Evolutionary conservation across 1,140 invertebrate species (phyloP), one percentile per base, ranked within the genome.

Genomic region (Hesperophylax magnus): DNA sequence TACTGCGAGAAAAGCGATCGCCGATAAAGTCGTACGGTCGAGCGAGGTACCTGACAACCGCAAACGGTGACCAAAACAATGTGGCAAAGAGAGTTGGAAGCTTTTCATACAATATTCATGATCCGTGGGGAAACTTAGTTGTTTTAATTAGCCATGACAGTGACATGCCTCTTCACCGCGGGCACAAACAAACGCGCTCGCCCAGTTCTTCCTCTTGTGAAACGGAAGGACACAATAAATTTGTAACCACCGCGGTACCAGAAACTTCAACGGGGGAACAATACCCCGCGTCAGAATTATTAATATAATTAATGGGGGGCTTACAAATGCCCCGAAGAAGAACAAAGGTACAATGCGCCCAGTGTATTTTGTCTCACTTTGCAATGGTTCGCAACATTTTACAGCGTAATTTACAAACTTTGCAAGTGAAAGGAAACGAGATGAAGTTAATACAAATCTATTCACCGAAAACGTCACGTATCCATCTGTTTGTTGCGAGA

Each of bases 31-130:
- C 47, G 52, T 69, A 20, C 31, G 31, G 27, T 47, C 15, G 18
- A 56, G 18, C 18, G 67, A 72, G 20, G 69, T 20, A 54, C 20
- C 47, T 24, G 53, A 27, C n/a, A 24, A 17, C 11, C 52, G 47
- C n/a, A 11, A 72, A 53, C 18, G 27, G 47, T 8, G 69, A 54
- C 69, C 69, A 27, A 72, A 72, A 72, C 69, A 53, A 47, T 52
- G 67, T 31, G 63, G n/a, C 22, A 27, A 52, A 34, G n/a, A 47
- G 15, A 53, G 47, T 24, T 53, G 53, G 77, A 39, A 65, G 61
- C 52, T 27, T 18, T 78, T 78, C 63, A 78, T 78, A 63, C 77
- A 78, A 78, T 78, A 78, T 78, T 78, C 77, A 78, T 78, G 77
- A 78, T 78, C 52, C 61, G 61, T 20, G 39, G 14, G 77, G 47